Base-by-base conservation (phyloP, 2,113 vertebrate species). In the Dipodomys spectabilis region DNA sequence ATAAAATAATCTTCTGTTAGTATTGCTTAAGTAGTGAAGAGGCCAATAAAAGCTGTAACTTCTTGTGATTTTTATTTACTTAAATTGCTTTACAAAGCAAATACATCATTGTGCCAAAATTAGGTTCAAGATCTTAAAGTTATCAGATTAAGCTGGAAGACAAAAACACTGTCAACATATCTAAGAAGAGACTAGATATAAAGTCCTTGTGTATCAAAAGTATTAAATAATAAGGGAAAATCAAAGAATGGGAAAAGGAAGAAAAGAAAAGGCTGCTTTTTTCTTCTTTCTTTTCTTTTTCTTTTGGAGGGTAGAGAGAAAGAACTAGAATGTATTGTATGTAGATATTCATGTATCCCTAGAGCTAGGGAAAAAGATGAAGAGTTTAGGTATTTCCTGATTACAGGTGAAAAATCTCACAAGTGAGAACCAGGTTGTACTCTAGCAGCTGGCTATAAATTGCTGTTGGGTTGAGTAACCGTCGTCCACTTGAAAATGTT, bases 51-150 rank as follows among this genome's bases (percentile, higher is more conserved):
- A 53, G 19, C 25, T 81, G 1, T 57, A 39, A 32, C 0, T 44
- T 82, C 72, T 53, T 82, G 25, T 78, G 13, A 68, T 32, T 92
- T 87, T 80, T 35, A 86, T 18, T 85, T 77, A 44, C 89, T 86
- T 73, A 75, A 67, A 62, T 49, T 32, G 32, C 44, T 88, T 65
- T 89, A 82, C 2, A 77, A 68, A 77, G 32, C 49, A 65, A 3
- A 45, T 23, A 73, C 6, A 65, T 35, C 1, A 60, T 71, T 20
- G 27, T 72, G 35, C 5, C 89, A 45, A 71, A 75, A 35, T 85
- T 82, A 78, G 82, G 39, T 27, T 67, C 1, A 72, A 77, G 77
- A 89, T 53, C 15, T 23, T 45, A 32, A 72, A 28, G 23, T 8
- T 11, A 75, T 44, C 27, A 28, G 44, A 39, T n/a, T 71, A 82